These are phyloP conservation scores for Uropetala carovei DNA, from an alignment of 2,888 invertebrate species.

Conservation along the genomic window DNA sequence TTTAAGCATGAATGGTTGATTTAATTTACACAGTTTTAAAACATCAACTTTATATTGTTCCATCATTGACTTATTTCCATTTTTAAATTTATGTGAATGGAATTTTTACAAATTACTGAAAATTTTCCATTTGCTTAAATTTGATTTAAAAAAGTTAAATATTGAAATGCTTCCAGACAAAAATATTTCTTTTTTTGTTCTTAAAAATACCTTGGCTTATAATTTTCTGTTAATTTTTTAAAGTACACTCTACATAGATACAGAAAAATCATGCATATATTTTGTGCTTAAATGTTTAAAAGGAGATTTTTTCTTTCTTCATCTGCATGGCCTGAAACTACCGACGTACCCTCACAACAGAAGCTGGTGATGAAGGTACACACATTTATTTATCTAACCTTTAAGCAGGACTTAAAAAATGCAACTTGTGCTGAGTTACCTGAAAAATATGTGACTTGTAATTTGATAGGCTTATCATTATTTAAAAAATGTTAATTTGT, in stretches of 20 bases:
- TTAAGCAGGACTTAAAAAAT: constrained; percentile 46
- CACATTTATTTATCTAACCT: constrained; percentile 41
- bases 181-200: neutral
- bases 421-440: neutral
- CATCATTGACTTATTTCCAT: too few relatives aligned
- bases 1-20: too few relatives aligned
- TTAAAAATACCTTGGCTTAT: neutral
- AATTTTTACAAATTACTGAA: neutral
- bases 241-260: neutral
- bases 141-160: neutral
- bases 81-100: neutral
- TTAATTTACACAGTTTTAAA: too few relatives aligned
- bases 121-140: neutral
- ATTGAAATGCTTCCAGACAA: neutral
- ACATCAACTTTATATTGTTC: too few relatives aligned
- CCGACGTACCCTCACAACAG: constrained; percentile 40
- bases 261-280: neutral
- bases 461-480: neutral
- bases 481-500: neutral
- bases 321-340: constrained; percentile 50
- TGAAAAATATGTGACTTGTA: neutral
- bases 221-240: neutral
- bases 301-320: constrained; percentile 24
- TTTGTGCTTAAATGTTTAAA: neutral
- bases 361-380: constrained; percentile 54